phyloP scores from a whole-genome alignment of 2,797 vertebrate species.

The Pseudochirops cupreus region DNA sequence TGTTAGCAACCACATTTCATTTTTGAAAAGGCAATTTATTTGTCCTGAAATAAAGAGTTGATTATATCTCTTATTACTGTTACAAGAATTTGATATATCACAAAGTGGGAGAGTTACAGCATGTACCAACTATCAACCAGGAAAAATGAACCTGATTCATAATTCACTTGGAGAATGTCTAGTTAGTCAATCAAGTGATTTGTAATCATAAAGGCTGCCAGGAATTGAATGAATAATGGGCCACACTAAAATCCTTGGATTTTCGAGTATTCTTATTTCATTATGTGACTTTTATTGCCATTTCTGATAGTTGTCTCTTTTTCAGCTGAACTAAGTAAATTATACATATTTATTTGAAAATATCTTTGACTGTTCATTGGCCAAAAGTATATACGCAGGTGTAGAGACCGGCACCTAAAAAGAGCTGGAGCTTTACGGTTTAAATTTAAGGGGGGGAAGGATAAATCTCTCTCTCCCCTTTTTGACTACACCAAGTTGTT shows the following conservation, averaged over 20 bases:
- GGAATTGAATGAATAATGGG: conserved; percentile 97
- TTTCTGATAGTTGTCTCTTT: conserved; percentile 81
- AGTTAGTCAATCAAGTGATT: conserved; percentile 99
- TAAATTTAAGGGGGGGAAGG: conserved; percentile 30
- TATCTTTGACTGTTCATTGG: conserved; percentile 77
- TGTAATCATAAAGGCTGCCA: conserved; percentile 98
- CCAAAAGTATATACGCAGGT: conserved; percentile 70
- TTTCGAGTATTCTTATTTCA: conserved; percentile 87
- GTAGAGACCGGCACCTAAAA: conserved; percentile 66
- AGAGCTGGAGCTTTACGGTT: conserved; percentile 47
- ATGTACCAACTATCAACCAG: conserved; percentile 85
- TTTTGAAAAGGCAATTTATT: conserved; percentile 85
- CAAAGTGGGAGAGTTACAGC: conserved; percentile 84
- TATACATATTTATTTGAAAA: conserved; percentile 79
- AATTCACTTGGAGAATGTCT: conserved; percentile 96
- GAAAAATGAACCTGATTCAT: conserved; percentile 90
- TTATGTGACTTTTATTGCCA: conserved; percentile 86
- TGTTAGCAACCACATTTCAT: conserved; percentile 83
- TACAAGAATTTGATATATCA: conserved; percentile 86
- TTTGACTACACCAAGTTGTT: background rate
- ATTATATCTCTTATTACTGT: conserved; percentile 86
- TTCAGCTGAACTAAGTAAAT: conserved; percentile 83
- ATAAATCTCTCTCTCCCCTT: conserved; percentile 28
- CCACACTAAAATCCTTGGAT: conserved; percentile 91
- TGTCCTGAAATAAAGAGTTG: conserved; percentile 86